These are phyloP conservation scores for Actinopyga echinites DNA, from an alignment of 53 echinoderm and acorn worm species.

Conservation along the genomic window DNA sequence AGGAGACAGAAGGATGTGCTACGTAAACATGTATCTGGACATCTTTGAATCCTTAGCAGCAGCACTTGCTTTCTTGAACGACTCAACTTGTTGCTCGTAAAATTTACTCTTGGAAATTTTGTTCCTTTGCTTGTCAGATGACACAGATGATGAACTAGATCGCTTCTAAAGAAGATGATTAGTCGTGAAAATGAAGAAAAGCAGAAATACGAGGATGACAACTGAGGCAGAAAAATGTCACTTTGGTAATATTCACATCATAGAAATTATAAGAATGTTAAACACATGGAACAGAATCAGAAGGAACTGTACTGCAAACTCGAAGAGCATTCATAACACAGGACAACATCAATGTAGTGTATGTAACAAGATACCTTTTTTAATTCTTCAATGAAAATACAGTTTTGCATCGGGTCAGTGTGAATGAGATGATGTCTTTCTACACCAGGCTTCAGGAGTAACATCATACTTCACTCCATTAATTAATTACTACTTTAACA, in stretches of 20 bases:
- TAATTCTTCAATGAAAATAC: no score
- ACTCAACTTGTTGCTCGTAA: constrained; percentile 27
- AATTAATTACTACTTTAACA: no score
- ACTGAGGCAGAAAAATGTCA: not conserved
- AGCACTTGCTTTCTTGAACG: constrained; percentile 23
- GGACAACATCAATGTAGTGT: no score
- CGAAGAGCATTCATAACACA: no score
- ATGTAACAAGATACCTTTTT: no score
- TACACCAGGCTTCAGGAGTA: no score
- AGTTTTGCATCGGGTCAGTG: no score
- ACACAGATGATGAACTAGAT: not conserved
- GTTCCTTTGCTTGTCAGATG: constrained; percentile 20
- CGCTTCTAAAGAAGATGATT: constrained; percentile 2
- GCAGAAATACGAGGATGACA: not conserved
- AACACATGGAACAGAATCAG: not conserved
- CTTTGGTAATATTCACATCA: not conserved
- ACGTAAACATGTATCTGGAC: constrained; percentile 35
- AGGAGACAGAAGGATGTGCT: not conserved
- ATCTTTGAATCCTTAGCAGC: constrained; percentile 22
- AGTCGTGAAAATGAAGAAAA: not conserved
- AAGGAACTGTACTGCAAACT: no score
- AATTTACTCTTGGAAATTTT: constrained; percentile 33
- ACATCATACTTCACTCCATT: no score
- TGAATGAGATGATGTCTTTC: no score
- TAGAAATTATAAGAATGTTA: not conserved